Evolutionary conservation across 2,888 invertebrate genomes (phyloP).

Genomic region (Tubulanus polymorphus): DNA sequence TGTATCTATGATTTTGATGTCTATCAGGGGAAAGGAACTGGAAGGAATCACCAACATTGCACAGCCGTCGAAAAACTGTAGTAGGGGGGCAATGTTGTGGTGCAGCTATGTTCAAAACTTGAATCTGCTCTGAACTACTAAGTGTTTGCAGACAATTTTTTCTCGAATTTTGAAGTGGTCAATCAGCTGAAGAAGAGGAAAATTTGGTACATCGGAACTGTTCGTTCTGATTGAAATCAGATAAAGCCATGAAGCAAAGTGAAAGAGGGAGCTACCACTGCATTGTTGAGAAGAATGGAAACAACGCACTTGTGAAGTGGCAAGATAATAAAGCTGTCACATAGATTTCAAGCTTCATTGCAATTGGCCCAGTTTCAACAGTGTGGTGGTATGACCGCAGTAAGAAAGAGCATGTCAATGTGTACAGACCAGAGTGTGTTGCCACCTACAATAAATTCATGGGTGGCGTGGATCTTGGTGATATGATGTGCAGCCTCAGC

Average conservation of each 20-base stretch:
- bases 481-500: no score
- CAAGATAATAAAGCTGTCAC: constrained; percentile 22
- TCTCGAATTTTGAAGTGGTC: constrained; percentile 6
- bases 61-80: constrained; percentile 7
- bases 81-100: constrained; percentile 13
- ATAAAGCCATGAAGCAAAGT: constrained; percentile 18
- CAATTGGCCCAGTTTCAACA: constrained; percentile 13
- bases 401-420: constrained; percentile 2
- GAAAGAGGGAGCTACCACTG: constrained; percentile 17
- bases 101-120: not conserved
- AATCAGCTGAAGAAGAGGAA: constrained; percentile 6
- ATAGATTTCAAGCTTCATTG: constrained; percentile 17
- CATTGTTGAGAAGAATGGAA: constrained; percentile 13
- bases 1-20: constrained; percentile 14
- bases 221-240: constrained; percentile 16
- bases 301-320: constrained; percentile 19
- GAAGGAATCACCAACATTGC: no score
- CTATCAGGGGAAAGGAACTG: constrained; percentile 11
- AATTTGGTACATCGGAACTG: constrained; percentile 14
- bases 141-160: constrained; percentile 14
- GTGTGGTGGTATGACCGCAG: constrained; percentile 14
- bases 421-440: constrained; percentile 1
- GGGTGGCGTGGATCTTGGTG: constrained; percentile 13
- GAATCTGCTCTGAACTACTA: constrained; percentile 13
- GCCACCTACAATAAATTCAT: constrained; percentile 10